These are phyloP conservation scores for Sussaba pulchella DNA, from an alignment of 2,888 invertebrate genomes.

Conservation along the genomic window DNA sequence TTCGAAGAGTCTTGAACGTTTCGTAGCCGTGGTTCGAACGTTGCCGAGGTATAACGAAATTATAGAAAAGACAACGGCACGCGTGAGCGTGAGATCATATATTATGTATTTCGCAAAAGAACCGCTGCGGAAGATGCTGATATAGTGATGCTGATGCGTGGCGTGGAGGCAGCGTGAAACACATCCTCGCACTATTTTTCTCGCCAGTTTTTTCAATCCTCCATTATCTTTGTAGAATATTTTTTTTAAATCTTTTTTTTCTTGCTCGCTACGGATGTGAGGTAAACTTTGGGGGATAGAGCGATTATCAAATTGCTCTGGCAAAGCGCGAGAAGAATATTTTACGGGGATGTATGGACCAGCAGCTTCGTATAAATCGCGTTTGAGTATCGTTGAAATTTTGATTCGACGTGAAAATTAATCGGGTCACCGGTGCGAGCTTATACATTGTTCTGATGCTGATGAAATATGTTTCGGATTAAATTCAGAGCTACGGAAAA, in stretches of 20 bases:
- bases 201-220: background rate
- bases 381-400: no score
- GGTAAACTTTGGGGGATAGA: conserved; percentile 68
- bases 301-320: conserved; percentile 72
- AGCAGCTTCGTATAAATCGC: no score
- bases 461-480: background rate
- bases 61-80: conserved; percentile 65
- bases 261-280: conserved; percentile 61
- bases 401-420: no score
- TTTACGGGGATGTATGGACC: no score
- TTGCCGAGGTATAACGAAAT: no score
- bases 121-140: conserved; percentile 2
- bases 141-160: conserved; percentile 13
- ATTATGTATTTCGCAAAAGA: conserved; percentile 34
- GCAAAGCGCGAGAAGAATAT: background rate
- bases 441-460: background rate
- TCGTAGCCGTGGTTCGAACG: no score
- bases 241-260: conserved; percentile 23
- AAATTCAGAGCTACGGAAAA: background rate
- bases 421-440: no score
- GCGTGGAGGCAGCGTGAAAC: conserved; percentile 44
- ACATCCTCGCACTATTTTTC: conserved; percentile 44
- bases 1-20: conserved; percentile 44
- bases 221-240: background rate
- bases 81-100: conserved; percentile 57